Evolutionary conservation across 2,888 invertebrate genomes (phyloP), one percentile per base, ranked within the genome.

Genomic region (Dorcus hopei): DNA sequence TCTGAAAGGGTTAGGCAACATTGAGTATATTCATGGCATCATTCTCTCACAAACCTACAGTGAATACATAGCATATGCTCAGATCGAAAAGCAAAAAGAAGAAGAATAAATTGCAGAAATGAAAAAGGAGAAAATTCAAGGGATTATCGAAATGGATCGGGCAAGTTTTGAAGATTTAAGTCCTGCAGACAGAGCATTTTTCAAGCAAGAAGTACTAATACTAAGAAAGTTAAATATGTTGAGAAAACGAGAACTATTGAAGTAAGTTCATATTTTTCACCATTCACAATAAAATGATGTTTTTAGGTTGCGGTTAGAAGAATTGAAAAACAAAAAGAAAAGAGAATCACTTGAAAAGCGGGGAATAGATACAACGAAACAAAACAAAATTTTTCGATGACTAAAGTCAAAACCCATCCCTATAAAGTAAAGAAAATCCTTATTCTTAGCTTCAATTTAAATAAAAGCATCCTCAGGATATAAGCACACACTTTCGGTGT

Each of bases 11-110:
- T 62, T 69, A 19, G 75, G 74, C 26, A 69, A 75, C 61, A 63
- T 71, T 0, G 59, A 67, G 54, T 71, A 73, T 54, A 70, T 78
- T 11, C 73, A 74, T 23, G 67, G 73, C 33, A 61, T 77, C 26
- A 58, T 73, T 41, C 60, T 73, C 9, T 63, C 68, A 7, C 57
- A 52, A 38, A 60, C 65, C 8, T 63, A 51, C 9, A 9, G 54
- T 16, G 38, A 62, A 40, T 59, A 59, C 26, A 0, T 50, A 2
- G 42, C n/a, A 6, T 45, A 49, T 8, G 39, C 59, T 23, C 52
- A 57, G 49, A 38, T 47, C 8, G 49, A 52, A 19, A 38, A 49
- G 8, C 8, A 47, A 49, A 57, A 51, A 40, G 42, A 65, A 4
- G 60, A 68, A 16, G 68, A 71, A 51, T 65, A 72, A 56, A 33